Evolutionary conservation across 2,797 vertebrate species (phyloP).

Genomic region (Poecilia wingei): DNA sequence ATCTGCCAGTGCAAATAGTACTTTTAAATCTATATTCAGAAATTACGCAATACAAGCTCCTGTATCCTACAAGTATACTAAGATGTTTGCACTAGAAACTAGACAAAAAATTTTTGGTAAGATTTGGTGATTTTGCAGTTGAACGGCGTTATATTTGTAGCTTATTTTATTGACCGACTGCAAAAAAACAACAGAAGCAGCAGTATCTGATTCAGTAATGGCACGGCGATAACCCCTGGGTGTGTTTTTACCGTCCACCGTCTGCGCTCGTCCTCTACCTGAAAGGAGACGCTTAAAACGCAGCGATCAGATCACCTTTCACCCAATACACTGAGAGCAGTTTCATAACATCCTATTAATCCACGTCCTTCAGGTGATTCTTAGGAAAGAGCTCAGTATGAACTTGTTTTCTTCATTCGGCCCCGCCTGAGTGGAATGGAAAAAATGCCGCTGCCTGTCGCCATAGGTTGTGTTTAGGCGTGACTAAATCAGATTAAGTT

Average conservation of each 20-base stretch:
- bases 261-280: not conserved
- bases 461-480: slow-evolving; percentile 6
- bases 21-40: too few relatives aligned
- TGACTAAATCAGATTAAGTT: slow-evolving; percentile 5
- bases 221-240: not conserved
- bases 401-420: slow-evolving; percentile 24
- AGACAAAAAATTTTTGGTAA: too few relatives aligned
- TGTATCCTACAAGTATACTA: too few relatives aligned
- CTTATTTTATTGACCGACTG: not conserved
- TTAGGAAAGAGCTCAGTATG: slow-evolving; percentile 44
- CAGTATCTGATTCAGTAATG: not conserved
- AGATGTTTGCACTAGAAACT: too few relatives aligned
- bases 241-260: not conserved
- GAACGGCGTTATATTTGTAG: not conserved
- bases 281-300: slow-evolving; percentile 5
- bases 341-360: slow-evolving; percentile 48
- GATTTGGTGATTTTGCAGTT: not conserved
- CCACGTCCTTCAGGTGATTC: slow-evolving; percentile 26
- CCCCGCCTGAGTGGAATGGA: slow-evolving; percentile 16
- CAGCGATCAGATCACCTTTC: slow-evolving; percentile 22
- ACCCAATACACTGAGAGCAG: slow-evolving; percentile 34
- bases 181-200: slow-evolving; percentile 6
- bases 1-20: too few relatives aligned
- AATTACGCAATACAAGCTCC: too few relatives aligned
- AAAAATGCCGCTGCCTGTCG: slow-evolving; percentile 21